phyloP scores from a whole-genome alignment of 92 coral and sea anemone genomes.

The Bergia puertoricense region DNA sequence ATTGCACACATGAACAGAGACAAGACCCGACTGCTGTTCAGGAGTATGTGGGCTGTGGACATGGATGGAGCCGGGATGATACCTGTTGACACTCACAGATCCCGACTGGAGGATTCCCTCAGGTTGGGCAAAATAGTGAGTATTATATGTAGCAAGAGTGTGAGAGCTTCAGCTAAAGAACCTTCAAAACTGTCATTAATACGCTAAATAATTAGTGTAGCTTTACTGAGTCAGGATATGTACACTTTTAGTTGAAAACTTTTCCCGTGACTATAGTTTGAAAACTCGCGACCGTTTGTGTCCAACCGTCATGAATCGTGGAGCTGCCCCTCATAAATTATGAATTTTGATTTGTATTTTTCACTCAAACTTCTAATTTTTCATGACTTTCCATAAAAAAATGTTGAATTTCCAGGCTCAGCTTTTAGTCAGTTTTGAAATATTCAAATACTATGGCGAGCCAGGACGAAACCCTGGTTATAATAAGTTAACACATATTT shows the following conservation, averaged over 20 bases:
- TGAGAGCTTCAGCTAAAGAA: neutral
- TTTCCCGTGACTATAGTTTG: too few relatives aligned
- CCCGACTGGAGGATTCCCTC: conserved; percentile 35
- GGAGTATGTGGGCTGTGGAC: conserved; percentile 72
- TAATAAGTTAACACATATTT: too few relatives aligned
- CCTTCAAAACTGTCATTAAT: neutral
- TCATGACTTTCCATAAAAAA: too few relatives aligned
- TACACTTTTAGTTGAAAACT: too few relatives aligned
- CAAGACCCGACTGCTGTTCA: conserved; percentile 86
- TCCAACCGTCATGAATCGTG: neutral
- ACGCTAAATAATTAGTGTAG: neutral
- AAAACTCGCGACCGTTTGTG: too few relatives aligned
- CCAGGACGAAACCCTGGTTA: neutral
- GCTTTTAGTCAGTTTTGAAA: neutral
- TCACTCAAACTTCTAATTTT: too few relatives aligned
- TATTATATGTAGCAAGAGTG: too few relatives aligned
- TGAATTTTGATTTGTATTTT: neutral
- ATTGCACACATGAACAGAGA: conserved; percentile 96
- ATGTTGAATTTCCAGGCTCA: neutral
- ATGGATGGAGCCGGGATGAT: conserved; percentile 34
- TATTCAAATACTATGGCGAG: too few relatives aligned
- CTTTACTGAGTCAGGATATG: neutral
- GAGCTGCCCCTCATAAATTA: neutral
- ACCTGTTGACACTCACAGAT: conserved; percentile 15
- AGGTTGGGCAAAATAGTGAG: conserved; percentile 18